Conservation (phyloP, 1,140 invertebrate genomes). For the Aphelenchoides avenae region DNA sequence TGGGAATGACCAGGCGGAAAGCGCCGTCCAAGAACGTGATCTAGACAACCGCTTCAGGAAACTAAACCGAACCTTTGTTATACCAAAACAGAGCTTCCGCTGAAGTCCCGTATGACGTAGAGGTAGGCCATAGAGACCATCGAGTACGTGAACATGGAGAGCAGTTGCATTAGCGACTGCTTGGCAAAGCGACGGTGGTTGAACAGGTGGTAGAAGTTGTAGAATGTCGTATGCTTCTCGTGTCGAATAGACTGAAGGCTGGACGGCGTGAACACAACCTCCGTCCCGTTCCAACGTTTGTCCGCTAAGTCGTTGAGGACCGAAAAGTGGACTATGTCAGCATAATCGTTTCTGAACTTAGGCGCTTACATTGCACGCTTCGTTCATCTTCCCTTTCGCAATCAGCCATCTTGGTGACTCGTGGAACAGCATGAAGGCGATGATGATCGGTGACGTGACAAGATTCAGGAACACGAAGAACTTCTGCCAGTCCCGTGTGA, state of each 20-base stretch:
- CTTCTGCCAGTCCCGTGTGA: constrained; percentile 52
- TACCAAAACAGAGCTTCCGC: constrained; percentile 21
- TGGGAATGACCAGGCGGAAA: constrained; percentile 44
- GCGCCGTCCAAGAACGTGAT: constrained; percentile 49
- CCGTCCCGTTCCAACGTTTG: constrained; percentile 53
- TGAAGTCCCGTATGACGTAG: constrained; percentile 35
- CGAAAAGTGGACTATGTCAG: constrained; percentile 25
- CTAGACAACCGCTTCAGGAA: constrained; percentile 12
- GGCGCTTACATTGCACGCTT: constrained; percentile 46
- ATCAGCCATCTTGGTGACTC: constrained; percentile 51
- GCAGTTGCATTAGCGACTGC: constrained; percentile 50
- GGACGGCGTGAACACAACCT: constrained; percentile 41
- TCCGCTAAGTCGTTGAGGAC: constrained; percentile 52
- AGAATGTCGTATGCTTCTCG: constrained; percentile 28
- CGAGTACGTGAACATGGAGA: constrained; percentile 51
- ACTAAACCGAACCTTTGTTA: not conserved
- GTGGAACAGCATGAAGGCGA: constrained; percentile 52
- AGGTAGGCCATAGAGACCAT: constrained; percentile 48
- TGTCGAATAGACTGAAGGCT: constrained; percentile 41
- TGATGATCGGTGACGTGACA: constrained; percentile 43
- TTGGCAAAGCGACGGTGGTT: constrained; percentile 40
- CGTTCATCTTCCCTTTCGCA: constrained; percentile 42
- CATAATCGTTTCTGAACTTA: constrained; percentile 7
- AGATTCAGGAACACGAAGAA: constrained; percentile 54
- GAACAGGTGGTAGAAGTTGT: constrained; percentile 53